Conservation (phyloP, 2,797 vertebrate species). For the Oceanodroma leucorhoa region DNA sequence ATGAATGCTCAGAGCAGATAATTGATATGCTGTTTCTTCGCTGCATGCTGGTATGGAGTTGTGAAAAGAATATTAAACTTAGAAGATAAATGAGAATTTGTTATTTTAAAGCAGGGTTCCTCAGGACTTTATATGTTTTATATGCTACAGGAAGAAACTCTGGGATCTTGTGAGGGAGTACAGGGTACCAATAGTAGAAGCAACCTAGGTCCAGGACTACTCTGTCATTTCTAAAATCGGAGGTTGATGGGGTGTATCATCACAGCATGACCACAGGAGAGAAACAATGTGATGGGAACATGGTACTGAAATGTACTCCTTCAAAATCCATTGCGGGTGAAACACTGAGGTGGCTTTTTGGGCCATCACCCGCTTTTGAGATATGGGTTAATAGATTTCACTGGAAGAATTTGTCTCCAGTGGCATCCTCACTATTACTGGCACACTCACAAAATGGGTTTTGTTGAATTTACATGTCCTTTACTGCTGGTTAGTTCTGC, state of each 20-base stretch:
- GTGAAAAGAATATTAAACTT: conserved; percentile 48
- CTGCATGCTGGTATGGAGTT: neutral
- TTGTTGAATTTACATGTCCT: neutral
- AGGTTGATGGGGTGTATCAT: neutral
- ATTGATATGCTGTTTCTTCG: conserved; percentile 34
- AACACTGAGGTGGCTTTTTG: neutral
- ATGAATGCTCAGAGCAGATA: conserved; percentile 49
- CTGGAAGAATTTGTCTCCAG: neutral
- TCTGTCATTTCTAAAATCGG: neutral
- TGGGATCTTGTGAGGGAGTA: neutral
- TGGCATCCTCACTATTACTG: neutral
- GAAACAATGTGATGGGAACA: neutral
- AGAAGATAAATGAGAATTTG: conserved; percentile 39
- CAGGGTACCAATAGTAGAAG: neutral
- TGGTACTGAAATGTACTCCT: neutral
- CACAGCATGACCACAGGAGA: neutral
- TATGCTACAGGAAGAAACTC: neutral
- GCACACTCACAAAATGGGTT: neutral
- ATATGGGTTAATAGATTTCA: neutral
- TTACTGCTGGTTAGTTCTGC: neutral
- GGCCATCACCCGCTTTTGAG: neutral
- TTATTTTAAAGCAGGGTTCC: conserved; percentile 26
- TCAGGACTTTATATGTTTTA: neutral
- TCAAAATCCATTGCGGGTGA: neutral
- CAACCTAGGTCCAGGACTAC: neutral